These are phyloP conservation scores for Drosophila repleta DNA, from an alignment of 1,140 invertebrate genomes.

Conservation along the genomic window DNA sequence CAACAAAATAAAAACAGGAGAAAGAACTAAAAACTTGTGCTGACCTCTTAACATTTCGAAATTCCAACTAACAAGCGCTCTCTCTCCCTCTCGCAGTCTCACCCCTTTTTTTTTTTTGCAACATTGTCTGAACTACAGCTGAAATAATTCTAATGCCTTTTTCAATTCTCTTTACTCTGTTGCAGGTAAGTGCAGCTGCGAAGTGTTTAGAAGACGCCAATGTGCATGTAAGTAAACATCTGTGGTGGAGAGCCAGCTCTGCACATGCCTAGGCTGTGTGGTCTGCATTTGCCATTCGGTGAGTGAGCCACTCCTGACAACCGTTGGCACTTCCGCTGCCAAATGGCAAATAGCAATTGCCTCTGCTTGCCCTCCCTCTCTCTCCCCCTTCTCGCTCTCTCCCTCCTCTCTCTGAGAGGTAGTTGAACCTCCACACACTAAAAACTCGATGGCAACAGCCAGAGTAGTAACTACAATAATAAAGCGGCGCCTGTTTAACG, in stretches of 20 bases:
- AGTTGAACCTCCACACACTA: slow-evolving; percentile 52
- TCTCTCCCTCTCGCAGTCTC: background rate
- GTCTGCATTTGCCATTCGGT: slow-evolving; percentile 39
- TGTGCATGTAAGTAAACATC: slow-evolving; percentile 62
- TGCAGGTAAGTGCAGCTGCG: slow-evolving; percentile 63
- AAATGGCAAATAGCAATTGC: slow-evolving; percentile 35
- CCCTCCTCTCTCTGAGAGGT: slow-evolving; percentile 34
- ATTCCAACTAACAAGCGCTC: slow-evolving; percentile 5
- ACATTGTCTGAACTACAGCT: slow-evolving; percentile 42
- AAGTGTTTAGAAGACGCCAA: slow-evolving; percentile 53
- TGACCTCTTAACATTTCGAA: background rate
- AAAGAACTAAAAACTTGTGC: slow-evolving; percentile 15
- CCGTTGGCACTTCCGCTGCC: slow-evolving; percentile 71
- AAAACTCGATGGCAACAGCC: slow-evolving; percentile 12
- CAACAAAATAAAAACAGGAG: background rate
- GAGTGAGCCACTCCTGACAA: slow-evolving; percentile 69
- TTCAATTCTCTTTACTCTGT: slow-evolving; percentile 23
- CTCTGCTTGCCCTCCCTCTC: slow-evolving; percentile 11
- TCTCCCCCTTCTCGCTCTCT: background rate
- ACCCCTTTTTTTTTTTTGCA: slow-evolving; percentile 3
- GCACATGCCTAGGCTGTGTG: slow-evolving; percentile 12
- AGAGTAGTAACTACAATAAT: slow-evolving; percentile 13
- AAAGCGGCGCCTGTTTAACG: slow-evolving; percentile 71
- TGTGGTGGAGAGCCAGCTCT: slow-evolving; percentile 22
- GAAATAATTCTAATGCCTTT: slow-evolving; percentile 45